Evolutionary conservation across 2,888 invertebrate genomes (phyloP).

Genomic region (Onthophagus sagittarius): DNA sequence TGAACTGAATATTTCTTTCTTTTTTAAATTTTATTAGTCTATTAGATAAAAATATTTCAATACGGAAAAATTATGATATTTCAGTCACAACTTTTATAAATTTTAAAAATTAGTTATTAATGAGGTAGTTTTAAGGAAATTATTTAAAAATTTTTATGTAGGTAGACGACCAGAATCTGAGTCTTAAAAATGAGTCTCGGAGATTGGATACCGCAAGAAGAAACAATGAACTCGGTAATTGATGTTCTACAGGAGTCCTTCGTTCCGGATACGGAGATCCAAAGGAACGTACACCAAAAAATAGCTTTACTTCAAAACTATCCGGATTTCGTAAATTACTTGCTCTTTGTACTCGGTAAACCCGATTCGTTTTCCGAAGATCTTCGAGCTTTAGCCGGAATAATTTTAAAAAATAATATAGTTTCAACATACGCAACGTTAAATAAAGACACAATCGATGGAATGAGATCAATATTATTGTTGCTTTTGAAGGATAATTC

Average conservation of each 20-base stretch:
- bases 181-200: slow-evolving; percentile 49
- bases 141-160: slow-evolving; percentile 9
- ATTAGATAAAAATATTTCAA: too few species aligned
- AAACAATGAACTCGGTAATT: slow-evolving; percentile 92
- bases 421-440: slow-evolving; percentile 85
- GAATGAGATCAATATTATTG: slow-evolving; percentile 92
- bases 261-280: slow-evolving; percentile 92
- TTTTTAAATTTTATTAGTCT: too few species aligned
- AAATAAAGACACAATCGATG: slow-evolving; percentile 82
- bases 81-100: too few species aligned
- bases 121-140: not conserved
- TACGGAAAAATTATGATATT: too few species aligned
- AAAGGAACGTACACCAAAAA: slow-evolving; percentile 96
- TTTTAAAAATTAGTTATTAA: not conserved
- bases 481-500: slow-evolving; percentile 91
- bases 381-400: slow-evolving; percentile 90
- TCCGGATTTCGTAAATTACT: slow-evolving; percentile 97
- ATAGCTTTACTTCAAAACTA: slow-evolving; percentile 94
- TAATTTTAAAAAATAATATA: slow-evolving; percentile 97
- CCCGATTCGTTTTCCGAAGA: slow-evolving; percentile 91
- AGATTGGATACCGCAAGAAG: slow-evolving; percentile 94
- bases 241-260: slow-evolving; percentile 96
- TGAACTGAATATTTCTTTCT: too few species aligned
- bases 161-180: slow-evolving; percentile 6
- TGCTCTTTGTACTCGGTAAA: slow-evolving; percentile 94